Conservation (phyloP, 2,888 invertebrate species). For the Agonopterix alstromeriana region DNA sequence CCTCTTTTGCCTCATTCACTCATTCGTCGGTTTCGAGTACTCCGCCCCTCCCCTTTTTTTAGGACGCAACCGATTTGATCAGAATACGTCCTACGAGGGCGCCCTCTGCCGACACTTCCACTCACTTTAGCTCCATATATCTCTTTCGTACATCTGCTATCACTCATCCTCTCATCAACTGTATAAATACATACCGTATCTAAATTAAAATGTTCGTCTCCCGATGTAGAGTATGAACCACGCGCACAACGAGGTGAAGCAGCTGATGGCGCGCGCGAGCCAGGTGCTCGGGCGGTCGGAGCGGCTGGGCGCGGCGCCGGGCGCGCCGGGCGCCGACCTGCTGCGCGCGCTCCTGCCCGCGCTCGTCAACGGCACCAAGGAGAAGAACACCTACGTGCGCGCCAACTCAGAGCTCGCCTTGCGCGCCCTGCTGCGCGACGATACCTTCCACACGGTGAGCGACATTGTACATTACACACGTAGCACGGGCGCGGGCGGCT, state of each 20-base stretch:
- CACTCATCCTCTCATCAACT: too few species aligned
- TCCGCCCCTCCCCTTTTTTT: too few species aligned
- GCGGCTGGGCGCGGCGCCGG: conserved; percentile 24
- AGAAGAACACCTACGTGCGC: conserved; percentile 97
- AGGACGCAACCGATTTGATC: too few species aligned
- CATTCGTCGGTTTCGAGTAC: too few species aligned
- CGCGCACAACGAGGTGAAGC: conserved; percentile 95
- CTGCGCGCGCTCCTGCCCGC: conserved; percentile 89
- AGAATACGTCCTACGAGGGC: too few species aligned
- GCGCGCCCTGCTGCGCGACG: conserved; percentile 88
- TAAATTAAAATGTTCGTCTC: background rate
- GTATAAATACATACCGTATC: too few species aligned
- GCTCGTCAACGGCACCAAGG: conserved; percentile 98
- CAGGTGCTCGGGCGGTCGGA: conserved; percentile 83
- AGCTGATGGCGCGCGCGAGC: conserved; percentile 88
- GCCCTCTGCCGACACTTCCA: too few species aligned
- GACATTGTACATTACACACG: too few species aligned
- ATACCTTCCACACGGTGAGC: conserved; percentile 81
- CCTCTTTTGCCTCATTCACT: too few species aligned
- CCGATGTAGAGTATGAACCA: conserved; percentile 92
- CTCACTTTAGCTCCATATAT: too few species aligned
- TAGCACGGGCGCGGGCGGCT: too few species aligned
- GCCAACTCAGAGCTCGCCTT: conserved; percentile 96
- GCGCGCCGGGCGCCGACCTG: conserved; percentile 74
- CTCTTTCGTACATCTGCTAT: too few species aligned